A percentile compares a stretch with the other conserved stretches of the same genome.
Evolutionary conservation across 2,113 vertebrate genomes (phyloP).

Genomic region (Jacana jacana): DNA sequence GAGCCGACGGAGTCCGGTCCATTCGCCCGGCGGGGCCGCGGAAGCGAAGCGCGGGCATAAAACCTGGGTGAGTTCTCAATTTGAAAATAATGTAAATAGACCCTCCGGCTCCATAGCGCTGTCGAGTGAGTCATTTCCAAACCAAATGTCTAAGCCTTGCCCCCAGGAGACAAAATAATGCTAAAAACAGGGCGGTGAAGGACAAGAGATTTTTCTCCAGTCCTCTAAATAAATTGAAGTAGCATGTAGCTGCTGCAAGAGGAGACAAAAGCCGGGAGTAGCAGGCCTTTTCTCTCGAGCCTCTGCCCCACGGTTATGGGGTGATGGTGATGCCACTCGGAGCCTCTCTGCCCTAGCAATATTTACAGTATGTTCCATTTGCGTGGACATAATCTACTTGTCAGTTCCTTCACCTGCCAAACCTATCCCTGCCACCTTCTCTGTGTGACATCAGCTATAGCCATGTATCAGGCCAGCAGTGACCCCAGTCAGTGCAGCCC

Average conservation of each 20-base stretch:
- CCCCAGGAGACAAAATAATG: neutral
- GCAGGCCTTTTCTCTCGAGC: no score
- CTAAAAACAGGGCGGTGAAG: neutral
- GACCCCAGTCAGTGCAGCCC: neutral
- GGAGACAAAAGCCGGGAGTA: neutral
- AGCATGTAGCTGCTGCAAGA: neutral
- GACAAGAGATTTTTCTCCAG: neutral
- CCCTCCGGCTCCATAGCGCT: neutral
- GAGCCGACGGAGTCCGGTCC: neutral
- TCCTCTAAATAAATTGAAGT: neutral
- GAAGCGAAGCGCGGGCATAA: neutral
- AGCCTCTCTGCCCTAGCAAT: neutral
- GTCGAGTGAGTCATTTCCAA: conserved; percentile 50
- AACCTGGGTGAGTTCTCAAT: neutral
- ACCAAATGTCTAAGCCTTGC: neutral
- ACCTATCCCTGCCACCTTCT: neutral
- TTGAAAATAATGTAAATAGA: conserved; percentile 17
- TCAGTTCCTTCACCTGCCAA: neutral
- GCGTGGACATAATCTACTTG: neutral
- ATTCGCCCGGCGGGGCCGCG: neutral
- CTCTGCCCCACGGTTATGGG: no score
- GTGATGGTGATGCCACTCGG: no score
- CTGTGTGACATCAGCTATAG: neutral
- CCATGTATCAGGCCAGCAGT: neutral
- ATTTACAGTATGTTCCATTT: neutral